Percentiles rank a stretch among this genome's conserved stretches.
These are phyloP conservation scores for Hypomecis atomaria DNA, from an alignment of 2,888 invertebrate species.

Conservation along the genomic window DNA sequence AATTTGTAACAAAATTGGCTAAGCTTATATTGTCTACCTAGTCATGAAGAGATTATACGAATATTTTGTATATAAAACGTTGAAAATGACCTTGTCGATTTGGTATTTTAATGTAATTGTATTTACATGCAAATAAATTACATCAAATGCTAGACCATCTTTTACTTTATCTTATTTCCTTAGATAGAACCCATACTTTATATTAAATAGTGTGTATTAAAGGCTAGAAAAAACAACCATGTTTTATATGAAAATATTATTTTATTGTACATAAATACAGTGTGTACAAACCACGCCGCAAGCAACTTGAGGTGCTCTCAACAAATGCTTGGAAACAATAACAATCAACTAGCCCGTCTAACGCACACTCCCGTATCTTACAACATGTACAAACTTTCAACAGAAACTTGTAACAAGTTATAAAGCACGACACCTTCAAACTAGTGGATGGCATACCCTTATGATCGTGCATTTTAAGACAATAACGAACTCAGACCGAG, in stretches of 20 bases:
- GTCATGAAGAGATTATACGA: slow-evolving; percentile 75
- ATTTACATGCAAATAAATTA: slow-evolving; percentile 73
- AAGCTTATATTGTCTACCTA: slow-evolving; percentile 65
- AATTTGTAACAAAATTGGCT: slow-evolving; percentile 61
- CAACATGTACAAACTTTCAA: slow-evolving; percentile 49
- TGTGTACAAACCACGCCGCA: slow-evolving; percentile 69
- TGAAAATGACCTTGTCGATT: slow-evolving; percentile 61
- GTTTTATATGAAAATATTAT: slow-evolving; percentile 71
- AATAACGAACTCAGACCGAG: slow-evolving; percentile 16
- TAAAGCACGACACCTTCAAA: slow-evolving; percentile 54
- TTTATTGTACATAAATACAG: slow-evolving; percentile 71
- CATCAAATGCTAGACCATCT: slow-evolving; percentile 52
- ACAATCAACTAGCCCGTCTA: slow-evolving; percentile 66
- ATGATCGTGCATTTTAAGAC: slow-evolving; percentile 11
- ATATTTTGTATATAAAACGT: slow-evolving; percentile 81
- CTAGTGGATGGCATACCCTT: slow-evolving; percentile 51
- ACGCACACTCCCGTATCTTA: slow-evolving; percentile 43
- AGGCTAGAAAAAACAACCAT: slow-evolving; percentile 8
- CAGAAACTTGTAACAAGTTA: slow-evolving; percentile 51
- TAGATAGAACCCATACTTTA: neutral
- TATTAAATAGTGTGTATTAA: neutral
- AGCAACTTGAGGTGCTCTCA: slow-evolving; percentile 59
- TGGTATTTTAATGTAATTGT: slow-evolving; percentile 59
- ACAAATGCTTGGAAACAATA: slow-evolving; percentile 64
- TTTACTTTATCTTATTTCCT: slow-evolving; percentile 8